Conservation (phyloP, 2,797 vertebrate genomes). For the Gadopsis bispinosus region DNA sequence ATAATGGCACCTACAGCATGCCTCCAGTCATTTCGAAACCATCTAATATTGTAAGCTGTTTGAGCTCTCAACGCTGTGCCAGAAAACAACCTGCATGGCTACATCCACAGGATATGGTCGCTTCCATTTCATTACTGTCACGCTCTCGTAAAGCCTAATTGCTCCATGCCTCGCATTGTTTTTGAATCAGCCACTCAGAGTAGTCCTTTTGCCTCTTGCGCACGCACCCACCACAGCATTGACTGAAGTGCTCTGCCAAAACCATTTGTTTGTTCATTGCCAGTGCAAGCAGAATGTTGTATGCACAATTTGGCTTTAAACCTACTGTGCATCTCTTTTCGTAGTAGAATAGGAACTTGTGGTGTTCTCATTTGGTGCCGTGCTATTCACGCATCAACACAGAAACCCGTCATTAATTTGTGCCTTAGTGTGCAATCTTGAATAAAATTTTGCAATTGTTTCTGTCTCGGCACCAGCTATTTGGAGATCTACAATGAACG, state of each 20-base stretch:
- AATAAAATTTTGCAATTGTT: conserved; percentile 31
- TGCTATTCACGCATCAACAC: conserved; percentile 18
- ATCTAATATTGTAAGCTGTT: not conserved
- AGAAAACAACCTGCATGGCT: conserved; percentile 30
- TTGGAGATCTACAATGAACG: conserved; percentile 97
- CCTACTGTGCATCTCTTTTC: conserved; percentile 31
- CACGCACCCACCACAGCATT: conserved; percentile 16
- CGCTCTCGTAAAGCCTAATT: conserved; percentile 53
- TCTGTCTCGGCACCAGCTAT: conserved; percentile 83
- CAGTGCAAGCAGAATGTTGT: conserved; percentile 31
- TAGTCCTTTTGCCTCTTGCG: conserved; percentile 32
- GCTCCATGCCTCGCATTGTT: conserved; percentile 48
- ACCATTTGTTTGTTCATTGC: conserved; percentile 54
- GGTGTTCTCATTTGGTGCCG: conserved; percentile 31
- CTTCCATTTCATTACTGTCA: conserved; percentile 49
- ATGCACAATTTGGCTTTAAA: conserved; percentile 35
- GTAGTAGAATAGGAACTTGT: conserved; percentile 31
- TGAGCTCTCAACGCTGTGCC: conserved; percentile 7
- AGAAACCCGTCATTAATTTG: conserved; percentile 31
- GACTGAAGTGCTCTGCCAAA: conserved; percentile 46
- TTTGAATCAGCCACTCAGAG: conserved; percentile 38
- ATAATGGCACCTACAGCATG: not conserved
- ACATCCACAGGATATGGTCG: conserved; percentile 32
- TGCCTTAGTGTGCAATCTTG: conserved; percentile 16
- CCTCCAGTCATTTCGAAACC: conserved; percentile 21